Conservation (phyloP, 2,888 invertebrate genomes). For the Scaptodrosophila latifasciaeformis region DNA sequence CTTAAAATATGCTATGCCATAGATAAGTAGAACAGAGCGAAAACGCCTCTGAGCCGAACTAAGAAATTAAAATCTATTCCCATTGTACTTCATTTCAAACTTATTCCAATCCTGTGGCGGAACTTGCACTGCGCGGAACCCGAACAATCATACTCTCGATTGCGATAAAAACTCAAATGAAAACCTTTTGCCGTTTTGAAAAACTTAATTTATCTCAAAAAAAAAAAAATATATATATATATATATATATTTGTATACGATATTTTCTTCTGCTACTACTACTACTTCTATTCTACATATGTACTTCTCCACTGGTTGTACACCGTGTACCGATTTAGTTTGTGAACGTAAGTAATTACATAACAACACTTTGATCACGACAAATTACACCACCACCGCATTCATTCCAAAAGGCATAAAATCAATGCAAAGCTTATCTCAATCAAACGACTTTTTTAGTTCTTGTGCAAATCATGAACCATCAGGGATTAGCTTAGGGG, state of each 20-base stretch:
- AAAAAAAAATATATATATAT: constrained; percentile 4
- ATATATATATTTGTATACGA: too few species aligned
- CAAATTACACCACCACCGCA: constrained; percentile 2
- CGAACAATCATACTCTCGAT: constrained; percentile 14
- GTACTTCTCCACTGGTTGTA: constrained; percentile 35
- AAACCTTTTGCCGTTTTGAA: not conserved
- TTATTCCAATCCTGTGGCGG: constrained; percentile 48
- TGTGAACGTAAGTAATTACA: constrained; percentile 59
- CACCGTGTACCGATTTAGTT: constrained; percentile 57
- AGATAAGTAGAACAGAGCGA: too few species aligned
- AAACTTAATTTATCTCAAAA: not conserved
- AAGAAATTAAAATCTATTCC: constrained; percentile 45
- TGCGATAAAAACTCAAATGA: not conserved
- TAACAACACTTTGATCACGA: constrained; percentile 28
- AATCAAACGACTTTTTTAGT: too few species aligned
- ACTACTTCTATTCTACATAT: constrained; percentile 7
- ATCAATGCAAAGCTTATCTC: not conserved
- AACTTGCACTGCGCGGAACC: constrained; percentile 52
- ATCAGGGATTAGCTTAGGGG: too few species aligned
- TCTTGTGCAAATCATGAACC: too few species aligned
- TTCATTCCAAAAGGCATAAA: not conserved
- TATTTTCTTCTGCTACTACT: not conserved
- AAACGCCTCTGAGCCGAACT: too few species aligned
- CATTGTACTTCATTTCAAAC: constrained; percentile 54
- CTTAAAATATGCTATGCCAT: not conserved